Conservation (phyloP, 2,888 invertebrate species). For the Drosophila sordidula region DNA sequence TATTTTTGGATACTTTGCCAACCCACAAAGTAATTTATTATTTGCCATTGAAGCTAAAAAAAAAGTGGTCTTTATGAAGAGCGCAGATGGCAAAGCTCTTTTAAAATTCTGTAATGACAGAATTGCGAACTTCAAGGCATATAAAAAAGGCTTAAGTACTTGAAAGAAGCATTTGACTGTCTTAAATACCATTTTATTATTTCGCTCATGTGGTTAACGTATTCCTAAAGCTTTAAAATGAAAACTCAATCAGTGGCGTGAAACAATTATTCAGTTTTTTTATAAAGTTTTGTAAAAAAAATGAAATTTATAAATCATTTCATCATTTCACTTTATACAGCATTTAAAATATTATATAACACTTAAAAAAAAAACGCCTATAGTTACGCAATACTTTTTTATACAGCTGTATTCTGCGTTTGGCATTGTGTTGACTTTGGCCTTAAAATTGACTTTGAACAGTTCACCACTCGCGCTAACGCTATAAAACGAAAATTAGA, state of each 20-base stretch:
- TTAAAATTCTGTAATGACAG: too few relatives aligned
- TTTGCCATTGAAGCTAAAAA: too few relatives aligned
- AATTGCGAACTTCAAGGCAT: too few relatives aligned
- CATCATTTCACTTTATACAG: not conserved
- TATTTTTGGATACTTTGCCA: too few relatives aligned
- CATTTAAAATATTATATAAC: conserved; percentile 1
- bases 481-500: conserved; percentile 1
- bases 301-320: not conserved
- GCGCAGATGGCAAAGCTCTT: too few relatives aligned
- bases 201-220: too few relatives aligned
- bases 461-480: conserved; percentile 8
- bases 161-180: too few relatives aligned
- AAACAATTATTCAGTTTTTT: not conserved
- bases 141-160: too few relatives aligned
- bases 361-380: conserved; percentile 11
- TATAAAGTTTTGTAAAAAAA: not conserved
- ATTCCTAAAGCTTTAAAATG: not conserved
- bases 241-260: not conserved
- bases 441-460: conserved; percentile 39
- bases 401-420: not conserved
- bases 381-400: conserved; percentile 23
- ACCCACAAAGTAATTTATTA: too few relatives aligned
- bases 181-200: too few relatives aligned
- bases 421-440: conserved; percentile 33
- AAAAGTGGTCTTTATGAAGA: too few relatives aligned